phyloP scores from a whole-genome alignment of 2,888 invertebrate genomes.

The Lottia scabra region DNA sequence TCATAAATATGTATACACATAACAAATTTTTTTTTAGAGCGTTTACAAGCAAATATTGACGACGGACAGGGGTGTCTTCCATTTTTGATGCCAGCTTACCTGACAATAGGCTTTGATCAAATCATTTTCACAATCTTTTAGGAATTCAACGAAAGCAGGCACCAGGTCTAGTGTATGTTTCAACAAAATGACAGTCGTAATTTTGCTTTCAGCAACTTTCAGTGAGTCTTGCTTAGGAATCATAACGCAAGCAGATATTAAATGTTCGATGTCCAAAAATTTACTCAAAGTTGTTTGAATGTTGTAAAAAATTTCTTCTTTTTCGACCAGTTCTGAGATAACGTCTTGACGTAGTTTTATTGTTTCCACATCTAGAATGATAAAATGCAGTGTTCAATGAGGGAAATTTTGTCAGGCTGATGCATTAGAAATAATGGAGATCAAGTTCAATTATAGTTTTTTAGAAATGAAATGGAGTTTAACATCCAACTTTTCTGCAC shows the following conservation, averaged over 20 bases:
- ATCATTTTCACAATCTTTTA: constrained; percentile 73
- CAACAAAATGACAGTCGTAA: constrained; percentile 82
- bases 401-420: too few relatives aligned
- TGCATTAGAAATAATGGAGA: too few relatives aligned
- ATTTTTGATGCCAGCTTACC: too few relatives aligned
- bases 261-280: constrained; percentile 83
- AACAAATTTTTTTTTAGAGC: too few relatives aligned
- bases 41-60: too few relatives aligned
- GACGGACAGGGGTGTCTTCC: too few relatives aligned
- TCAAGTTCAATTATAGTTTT: too few relatives aligned
- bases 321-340: constrained; percentile 81
- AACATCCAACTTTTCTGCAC: too few relatives aligned
- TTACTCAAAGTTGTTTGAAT: constrained; percentile 73
- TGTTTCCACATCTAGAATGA: constrained; percentile 71
- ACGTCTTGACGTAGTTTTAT: constrained; percentile 81
- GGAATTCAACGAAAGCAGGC: constrained; percentile 75
- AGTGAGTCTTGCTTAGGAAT: constrained; percentile 68
- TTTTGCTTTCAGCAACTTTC: constrained; percentile 78
- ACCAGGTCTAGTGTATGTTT: constrained; percentile 83
- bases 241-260: constrained; percentile 69
- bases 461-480: too few relatives aligned
- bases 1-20: too few relatives aligned
- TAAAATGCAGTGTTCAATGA: too few relatives aligned
- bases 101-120: constrained; percentile 74
- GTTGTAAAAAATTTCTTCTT: constrained; percentile 76